Base-by-base conservation (phyloP, 2,797 vertebrate genomes). In the Naso thynnoides region DNA sequence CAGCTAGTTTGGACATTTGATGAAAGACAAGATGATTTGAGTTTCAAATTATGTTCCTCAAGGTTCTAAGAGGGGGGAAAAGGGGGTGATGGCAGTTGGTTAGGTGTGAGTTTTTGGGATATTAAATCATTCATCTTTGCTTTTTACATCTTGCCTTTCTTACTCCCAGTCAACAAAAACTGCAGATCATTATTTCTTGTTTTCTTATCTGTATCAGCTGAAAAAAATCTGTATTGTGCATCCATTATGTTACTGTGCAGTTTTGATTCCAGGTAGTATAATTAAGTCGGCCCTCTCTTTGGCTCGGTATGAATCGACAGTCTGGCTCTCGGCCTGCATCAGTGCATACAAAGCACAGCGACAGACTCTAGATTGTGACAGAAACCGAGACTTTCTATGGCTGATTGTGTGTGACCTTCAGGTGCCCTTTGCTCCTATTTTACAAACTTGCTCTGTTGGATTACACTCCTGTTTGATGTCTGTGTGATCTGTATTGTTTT, bases 371-470 rank as follows among this genome's bases (percentile, higher is more conserved):
- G 54, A 65, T 29, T 8, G 44, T 39, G 44, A 62, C 81, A 69
- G 61, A 71, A 52, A 57, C 56, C 59, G 45, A 60, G 47, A 59
- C 69, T 81, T 82, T 78, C 45, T 75, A 77, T 29, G 60, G 60
- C 74, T 81, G 72, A 78, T 69, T 66, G 42, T 44, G 58, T 79
- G 33, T 82, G 86, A 90, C 89, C 86, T 91, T 77, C 63, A 60
- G 66, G 50, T 81, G 79, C 36, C 60, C 64, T 79, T 74, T 83
- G 58, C 42, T 68, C 19, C 36, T 62, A 14, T 63, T 70, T 80
- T 59, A 62, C 24, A 55, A 78, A 67, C 42, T 8, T 33, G 16
- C 31, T 53, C 38, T 54, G 45, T 64, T 33, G 50, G 8, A 63
- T 73, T 39, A 62, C 16, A 8, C n/a, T 21, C 2, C 42, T 55